Base-by-base conservation (phyloP, 1,140 invertebrate genomes). In the Nasonia vitripennis region DNA sequence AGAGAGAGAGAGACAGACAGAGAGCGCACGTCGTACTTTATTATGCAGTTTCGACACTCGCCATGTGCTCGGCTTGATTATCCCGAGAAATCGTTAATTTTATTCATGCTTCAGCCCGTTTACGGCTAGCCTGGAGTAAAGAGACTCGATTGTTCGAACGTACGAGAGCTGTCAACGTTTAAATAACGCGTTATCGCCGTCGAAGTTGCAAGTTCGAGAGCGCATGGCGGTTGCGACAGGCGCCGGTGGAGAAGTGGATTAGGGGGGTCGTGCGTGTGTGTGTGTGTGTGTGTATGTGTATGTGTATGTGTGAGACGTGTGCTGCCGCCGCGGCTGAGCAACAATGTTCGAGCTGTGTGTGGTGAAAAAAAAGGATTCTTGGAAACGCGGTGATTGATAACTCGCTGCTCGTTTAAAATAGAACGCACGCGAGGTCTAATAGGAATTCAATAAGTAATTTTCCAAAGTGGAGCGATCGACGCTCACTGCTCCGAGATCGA, bases 1-100 rank as follows among this genome's bases (percentile, higher is more conserved):
- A 34, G 34, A 12, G 12, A 37, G 34, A 37, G 34, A 37, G 3
- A 51, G 11, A 51, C 2, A n/a, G 55, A 62, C 27, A 31, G 23
- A 31, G 68, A 27, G 23, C 34, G 34, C 0, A 37, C 68, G 27
- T 70, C 27, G 23, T n/a, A 10, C 12, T 71, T n/a, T 71, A 34
- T 71, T 71, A 71, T 71, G 68, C 68, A 71, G 68, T 71, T 71
- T 71, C 68, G 68, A 71, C 68, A 71, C 27, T 71, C 14, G 68
- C 68, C 23, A 71, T 27, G 55, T 62, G 20, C 55, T n/a, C 6
- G 55, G 14, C 17, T 62, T 62, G 20, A n/a, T n/a, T 62, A n/a
- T 62, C 17, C 20, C 4, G 55, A 4, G 55, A 62, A 62, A n/a
- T 17, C 4, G n/a, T n/a, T 62, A 62, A 20, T 20, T 62, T 55